Evolutionary conservation across 2,113 vertebrate species (phyloP), one percentile per base, ranked within the genome.

Genomic region (Geothlypis trichas): DNA sequence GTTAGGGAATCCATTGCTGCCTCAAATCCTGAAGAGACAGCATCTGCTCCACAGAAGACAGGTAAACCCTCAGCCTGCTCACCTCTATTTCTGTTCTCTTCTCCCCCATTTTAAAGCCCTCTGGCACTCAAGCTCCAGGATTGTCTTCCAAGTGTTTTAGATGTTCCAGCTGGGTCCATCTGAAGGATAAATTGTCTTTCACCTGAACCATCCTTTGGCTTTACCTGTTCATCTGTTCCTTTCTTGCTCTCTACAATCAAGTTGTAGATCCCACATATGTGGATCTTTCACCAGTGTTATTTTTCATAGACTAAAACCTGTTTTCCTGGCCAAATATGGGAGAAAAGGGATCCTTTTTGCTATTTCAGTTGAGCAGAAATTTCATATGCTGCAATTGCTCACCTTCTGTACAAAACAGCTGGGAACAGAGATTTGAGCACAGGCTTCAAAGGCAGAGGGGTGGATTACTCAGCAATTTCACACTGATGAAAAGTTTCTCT

Each of bases 201-300:
- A 39, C 8, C 19, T 35, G 49, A 44, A 35, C 11, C 30, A 42
- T n/a, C 19, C 22, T 8, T 13, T 58, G 30, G 15, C 24, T 84
- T 74, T 27, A 42, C 10, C 18, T 35, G 9, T 35, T 79, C 20
- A 30, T 35, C 39, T 31, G 7, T 9, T 55, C 28, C 26, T 37
- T 55, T 24, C 77, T 55, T 35, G 12, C 12, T 9, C 15, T 46
- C 20, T 79, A 39, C 72, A 61, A 63, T 33, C 33, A 39, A 78
- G 31, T 31, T 15, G 0, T 44, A 86, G 26, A 24, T 20, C 3
- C 16, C 35, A 46, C 15, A 14, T 2, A 11, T 1, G 5, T n/a
- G 14, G 8, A 42, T 42, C 11, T 42, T 52, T 51, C 30, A n/a
- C 13, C 28, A 22, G 1, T 19, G 11, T 26, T 44, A 47, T 26